Percentiles rank a stretch among this genome's conserved stretches.
Evolutionary conservation across 2,797 vertebrate species (phyloP).

Genomic region (Gymnothorax reevesii): DNA sequence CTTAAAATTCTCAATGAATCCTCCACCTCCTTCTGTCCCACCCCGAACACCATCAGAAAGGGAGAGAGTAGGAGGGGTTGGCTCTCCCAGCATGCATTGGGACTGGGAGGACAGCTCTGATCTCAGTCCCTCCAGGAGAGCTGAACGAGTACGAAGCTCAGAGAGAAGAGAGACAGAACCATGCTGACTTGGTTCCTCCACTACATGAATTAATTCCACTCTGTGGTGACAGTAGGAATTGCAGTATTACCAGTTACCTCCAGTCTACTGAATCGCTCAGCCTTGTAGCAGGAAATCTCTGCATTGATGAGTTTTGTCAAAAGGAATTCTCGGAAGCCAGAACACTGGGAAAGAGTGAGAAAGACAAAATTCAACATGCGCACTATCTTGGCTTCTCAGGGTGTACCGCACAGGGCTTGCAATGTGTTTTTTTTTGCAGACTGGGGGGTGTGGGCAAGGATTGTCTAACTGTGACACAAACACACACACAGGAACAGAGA

Average conservation of each 20-base stretch:
- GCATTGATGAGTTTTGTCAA: constrained; percentile 78
- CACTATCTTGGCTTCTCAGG: background rate
- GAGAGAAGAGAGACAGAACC: constrained; percentile 23
- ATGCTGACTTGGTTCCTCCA: background rate
- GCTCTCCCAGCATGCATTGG: constrained; percentile 73
- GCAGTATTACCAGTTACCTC: constrained; percentile 54
- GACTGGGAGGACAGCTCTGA: constrained; percentile 71
- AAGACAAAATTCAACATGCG: background rate
- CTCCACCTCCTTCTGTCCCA: constrained; percentile 69
- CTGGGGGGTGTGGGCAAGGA: background rate
- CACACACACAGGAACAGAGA: background rate
- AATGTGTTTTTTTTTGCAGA: background rate
- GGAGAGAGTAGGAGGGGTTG: constrained; percentile 47
- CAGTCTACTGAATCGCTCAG: constrained; percentile 70
- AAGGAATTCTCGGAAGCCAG: constrained; percentile 71
- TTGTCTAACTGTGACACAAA: background rate
- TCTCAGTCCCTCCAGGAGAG: constrained; percentile 71
- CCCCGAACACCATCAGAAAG: constrained; percentile 58
- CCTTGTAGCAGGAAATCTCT: constrained; percentile 78
- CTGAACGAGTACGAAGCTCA: constrained; percentile 75
- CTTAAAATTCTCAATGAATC: constrained; percentile 82
- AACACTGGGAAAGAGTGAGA: constrained; percentile 50
- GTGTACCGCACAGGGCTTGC: background rate
- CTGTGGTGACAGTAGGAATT: background rate
- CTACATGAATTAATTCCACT: background rate